These are phyloP conservation scores for Acleris literana DNA, from an alignment of 2,888 invertebrate species.

Conservation along the genomic window DNA sequence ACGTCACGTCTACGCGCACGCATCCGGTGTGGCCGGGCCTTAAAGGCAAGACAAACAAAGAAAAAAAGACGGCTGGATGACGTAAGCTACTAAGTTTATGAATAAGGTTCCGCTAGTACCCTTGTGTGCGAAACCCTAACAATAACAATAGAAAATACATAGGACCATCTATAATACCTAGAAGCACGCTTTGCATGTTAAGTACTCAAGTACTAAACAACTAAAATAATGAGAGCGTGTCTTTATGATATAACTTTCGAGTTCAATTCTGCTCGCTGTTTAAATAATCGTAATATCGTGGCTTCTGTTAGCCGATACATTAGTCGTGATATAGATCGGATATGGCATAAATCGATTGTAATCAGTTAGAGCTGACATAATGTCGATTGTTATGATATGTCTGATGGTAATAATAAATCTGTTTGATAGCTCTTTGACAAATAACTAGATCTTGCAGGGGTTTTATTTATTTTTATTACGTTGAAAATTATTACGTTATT, in stretches of 20 bases:
- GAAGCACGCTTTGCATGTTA: constrained; percentile 13
- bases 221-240: constrained; percentile 14
- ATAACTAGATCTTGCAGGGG: not conserved
- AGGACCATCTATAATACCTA: not conserved
- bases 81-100: too few relatives aligned
- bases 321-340: constrained; percentile 12
- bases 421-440: not conserved
- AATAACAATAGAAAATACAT: not conserved
- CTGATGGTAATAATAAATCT: not conserved
- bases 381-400: constrained; percentile 13
- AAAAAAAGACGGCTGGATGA: too few relatives aligned
- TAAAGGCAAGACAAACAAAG: too few relatives aligned
- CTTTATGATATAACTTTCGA: constrained; percentile 6
- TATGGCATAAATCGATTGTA: constrained; percentile 1
- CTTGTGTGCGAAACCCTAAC: not conserved
- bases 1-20: too few relatives aligned
- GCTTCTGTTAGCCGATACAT: constrained; percentile 11
- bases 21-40: too few relatives aligned
- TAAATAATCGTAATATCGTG: constrained; percentile 3
- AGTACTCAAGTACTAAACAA: constrained; percentile 9
- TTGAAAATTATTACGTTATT: too few relatives aligned
- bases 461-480: too few relatives aligned
- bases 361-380: constrained; percentile 12
- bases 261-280: constrained; percentile 7
- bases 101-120: too few relatives aligned